Conservation (phyloP, 23 tunicate species). For the Botrylloides violaceus region DNA sequence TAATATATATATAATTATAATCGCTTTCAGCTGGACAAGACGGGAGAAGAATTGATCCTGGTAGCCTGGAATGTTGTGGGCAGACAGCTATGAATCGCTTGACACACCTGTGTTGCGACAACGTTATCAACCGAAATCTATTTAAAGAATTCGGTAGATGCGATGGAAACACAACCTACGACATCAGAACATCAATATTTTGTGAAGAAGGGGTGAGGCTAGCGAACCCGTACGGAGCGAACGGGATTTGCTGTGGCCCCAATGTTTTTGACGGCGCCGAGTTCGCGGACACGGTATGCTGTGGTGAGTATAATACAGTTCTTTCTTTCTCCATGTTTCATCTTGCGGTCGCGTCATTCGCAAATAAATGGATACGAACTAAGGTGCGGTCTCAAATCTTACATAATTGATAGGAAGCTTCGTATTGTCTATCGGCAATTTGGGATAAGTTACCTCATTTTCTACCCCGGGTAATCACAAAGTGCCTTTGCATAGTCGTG, state of each 20-base stretch:
- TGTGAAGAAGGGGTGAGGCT: conserved; percentile 12
- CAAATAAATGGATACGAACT: no score
- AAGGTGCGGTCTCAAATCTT: no score
- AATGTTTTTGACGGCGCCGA: conserved; percentile 20
- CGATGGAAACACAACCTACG: conserved; percentile 14
- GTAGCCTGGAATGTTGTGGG: conserved; percentile 51
- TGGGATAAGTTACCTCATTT: no score
- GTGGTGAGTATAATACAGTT: conserved; percentile 36
- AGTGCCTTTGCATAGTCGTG: no score
- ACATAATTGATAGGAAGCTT: no score
- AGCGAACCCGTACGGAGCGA: conserved; percentile 15
- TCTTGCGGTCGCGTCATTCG: no score
- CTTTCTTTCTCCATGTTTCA: no score
- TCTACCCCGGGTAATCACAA: no score
- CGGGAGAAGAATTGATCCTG: conserved; percentile 8
- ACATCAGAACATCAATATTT: conserved; percentile 12
- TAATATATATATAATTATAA: no score
- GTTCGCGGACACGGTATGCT: conserved; percentile 47
- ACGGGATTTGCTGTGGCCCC: conserved; percentile 61
- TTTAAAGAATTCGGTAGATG: conserved; percentile 23
- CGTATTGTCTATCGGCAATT: no score
- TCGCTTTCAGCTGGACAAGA: conserved; percentile 11
- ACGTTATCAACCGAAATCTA: conserved; percentile 4
- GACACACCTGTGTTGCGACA: conserved; percentile 29
- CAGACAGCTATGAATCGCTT: conserved; percentile 34